Percentiles rank a stretch among this genome's conserved stretches.
Evolutionary conservation across 2,797 vertebrate species (phyloP).

Genomic region (Monodelphis domestica): DNA sequence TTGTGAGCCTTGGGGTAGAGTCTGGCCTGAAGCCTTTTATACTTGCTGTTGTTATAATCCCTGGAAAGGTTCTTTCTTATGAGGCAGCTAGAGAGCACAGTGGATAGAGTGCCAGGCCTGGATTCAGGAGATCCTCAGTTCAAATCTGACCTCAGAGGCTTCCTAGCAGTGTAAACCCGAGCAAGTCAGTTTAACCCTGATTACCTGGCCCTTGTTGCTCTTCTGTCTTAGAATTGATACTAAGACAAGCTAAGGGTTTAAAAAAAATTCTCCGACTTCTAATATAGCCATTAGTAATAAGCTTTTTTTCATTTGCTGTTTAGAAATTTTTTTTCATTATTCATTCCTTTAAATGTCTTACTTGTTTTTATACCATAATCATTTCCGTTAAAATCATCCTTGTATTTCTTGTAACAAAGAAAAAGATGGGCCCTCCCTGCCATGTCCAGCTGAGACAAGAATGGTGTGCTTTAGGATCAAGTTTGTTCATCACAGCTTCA

Average conservation of each 20-base stretch:
- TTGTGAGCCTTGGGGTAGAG: neutral
- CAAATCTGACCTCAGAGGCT: no score
- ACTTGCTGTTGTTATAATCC: neutral
- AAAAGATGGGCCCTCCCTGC: neutral
- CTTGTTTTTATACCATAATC: neutral
- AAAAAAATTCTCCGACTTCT: no score
- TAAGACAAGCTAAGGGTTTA: no score
- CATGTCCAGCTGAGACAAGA: neutral
- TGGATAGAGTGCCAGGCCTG: no score
- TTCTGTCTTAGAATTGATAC: no score
- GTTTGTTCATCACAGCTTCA: neutral
- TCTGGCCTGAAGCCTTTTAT: neutral
- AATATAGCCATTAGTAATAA: neutral
- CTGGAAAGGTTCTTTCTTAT: neutral
- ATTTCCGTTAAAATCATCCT: neutral
- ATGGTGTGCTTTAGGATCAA: neutral
- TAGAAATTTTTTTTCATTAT: neutral
- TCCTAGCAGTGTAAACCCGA: no score
- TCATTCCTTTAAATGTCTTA: neutral
- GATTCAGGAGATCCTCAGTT: no score
- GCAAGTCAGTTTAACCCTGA: no score
- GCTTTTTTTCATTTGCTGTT: neutral
- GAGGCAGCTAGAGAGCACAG: no score
- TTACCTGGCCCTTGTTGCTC: no score
- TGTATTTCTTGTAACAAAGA: neutral